Evolutionary conservation across 2,888 invertebrate species (phyloP).

Genomic region (Metallyticus violacea): DNA sequence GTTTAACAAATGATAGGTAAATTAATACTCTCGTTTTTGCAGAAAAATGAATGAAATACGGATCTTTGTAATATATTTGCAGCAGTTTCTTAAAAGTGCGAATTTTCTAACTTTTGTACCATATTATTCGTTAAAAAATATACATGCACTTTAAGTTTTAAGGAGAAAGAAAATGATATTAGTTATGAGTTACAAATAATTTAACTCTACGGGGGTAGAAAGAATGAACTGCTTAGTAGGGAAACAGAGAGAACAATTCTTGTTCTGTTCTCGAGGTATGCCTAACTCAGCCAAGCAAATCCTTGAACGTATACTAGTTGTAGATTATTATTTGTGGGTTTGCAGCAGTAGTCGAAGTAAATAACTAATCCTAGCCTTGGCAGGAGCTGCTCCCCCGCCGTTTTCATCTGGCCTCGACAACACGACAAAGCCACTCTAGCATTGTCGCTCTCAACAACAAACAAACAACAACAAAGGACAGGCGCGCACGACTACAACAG

Average conservation of each 20-base stretch:
- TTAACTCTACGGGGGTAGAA: background rate
- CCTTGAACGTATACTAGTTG: background rate
- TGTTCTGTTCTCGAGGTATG: background rate
- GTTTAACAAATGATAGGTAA: too few species aligned
- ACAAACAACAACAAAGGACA: constrained; percentile 10
- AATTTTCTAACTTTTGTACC: too few species aligned
- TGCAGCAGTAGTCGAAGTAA: background rate
- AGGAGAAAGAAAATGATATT: too few species aligned
- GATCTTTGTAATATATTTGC: too few species aligned
- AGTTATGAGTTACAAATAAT: too few species aligned
- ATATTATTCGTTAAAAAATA: too few species aligned
- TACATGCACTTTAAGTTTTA: too few species aligned
- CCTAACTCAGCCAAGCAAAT: background rate
- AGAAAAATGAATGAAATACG: too few species aligned
- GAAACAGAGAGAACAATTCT: background rate
- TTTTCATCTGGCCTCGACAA: constrained; percentile 14
- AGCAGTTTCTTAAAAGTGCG: too few species aligned
- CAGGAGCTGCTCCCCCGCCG: background rate
- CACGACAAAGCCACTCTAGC: constrained; percentile 8
- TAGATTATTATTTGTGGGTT: constrained; percentile 1
- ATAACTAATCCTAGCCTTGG: constrained; percentile 14
- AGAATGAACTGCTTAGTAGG: background rate
- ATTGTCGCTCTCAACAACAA: constrained; percentile 14
- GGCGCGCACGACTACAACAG: background rate
- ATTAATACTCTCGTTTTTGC: too few species aligned